Conservation (phyloP, 1,140 invertebrate genomes). For the Drosophila arawakana region DNA sequence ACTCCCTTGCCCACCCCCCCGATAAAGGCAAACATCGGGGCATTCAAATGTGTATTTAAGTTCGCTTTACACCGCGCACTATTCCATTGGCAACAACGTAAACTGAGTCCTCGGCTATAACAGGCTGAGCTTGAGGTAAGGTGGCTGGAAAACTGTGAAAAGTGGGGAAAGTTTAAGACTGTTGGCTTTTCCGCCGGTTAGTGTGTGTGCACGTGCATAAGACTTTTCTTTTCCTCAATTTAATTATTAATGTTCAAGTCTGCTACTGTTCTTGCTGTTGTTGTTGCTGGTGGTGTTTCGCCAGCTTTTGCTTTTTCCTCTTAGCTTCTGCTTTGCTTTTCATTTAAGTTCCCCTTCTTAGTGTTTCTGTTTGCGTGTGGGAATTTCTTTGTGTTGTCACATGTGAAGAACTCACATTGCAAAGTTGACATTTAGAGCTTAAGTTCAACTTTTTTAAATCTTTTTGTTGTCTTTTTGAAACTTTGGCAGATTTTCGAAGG, state of each 20-base stretch:
- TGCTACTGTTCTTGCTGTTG: constrained; percentile 34
- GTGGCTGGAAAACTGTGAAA: neutral
- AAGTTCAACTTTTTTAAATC: constrained; percentile 28
- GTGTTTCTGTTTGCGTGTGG: constrained; percentile 19
- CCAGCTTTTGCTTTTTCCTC: constrained; percentile 34
- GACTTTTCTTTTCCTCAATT: constrained; percentile 69
- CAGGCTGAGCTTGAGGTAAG: neutral
- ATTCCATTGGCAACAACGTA: constrained; percentile 38
- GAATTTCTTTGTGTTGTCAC: constrained; percentile 41
- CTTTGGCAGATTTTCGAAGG: constrained; percentile 16
- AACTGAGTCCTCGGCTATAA: neutral
- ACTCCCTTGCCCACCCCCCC: neutral
- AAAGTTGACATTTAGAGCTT: constrained; percentile 58
- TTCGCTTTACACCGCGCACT: constrained; percentile 56
- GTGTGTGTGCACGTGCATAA: constrained; percentile 50
- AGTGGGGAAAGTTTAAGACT: constrained; percentile 4
- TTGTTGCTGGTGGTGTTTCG: constrained; percentile 49
- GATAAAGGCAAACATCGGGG: constrained; percentile 6
- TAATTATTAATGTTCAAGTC: constrained; percentile 75
- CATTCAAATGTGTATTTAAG: constrained; percentile 75
- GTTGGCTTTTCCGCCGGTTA: constrained; percentile 22
- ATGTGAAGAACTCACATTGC: constrained; percentile 58
- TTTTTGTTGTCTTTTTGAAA: constrained; percentile 29
- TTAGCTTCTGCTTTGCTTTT: constrained; percentile 36
- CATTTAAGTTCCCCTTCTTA: constrained; percentile 65